Percentiles rank a stretch among this genome's conserved stretches.
Evolutionary conservation across 1,140 invertebrate species (phyloP).

Genomic region (Tetramorium alpestre): DNA sequence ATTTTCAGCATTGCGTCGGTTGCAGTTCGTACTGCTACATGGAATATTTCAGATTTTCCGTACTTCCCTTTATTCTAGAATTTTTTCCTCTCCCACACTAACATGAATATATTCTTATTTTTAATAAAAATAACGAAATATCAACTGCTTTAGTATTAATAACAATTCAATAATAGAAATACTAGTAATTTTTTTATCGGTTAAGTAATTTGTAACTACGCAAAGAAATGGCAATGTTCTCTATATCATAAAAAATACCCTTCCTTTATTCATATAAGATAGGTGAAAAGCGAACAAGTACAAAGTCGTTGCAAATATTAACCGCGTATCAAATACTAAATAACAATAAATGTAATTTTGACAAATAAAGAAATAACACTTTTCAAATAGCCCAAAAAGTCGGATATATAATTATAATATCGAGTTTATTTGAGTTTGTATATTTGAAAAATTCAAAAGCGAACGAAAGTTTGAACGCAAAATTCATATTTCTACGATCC

Average conservation of each 20-base stretch:
- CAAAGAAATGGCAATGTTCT: background rate
- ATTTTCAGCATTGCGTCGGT: background rate
- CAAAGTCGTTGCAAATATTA: background rate
- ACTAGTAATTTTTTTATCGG: background rate
- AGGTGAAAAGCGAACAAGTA: background rate
- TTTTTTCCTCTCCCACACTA: background rate
- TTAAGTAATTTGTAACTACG: background rate
- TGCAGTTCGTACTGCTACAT: background rate
- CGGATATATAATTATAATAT: background rate
- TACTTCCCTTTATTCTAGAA: background rate
- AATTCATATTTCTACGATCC: background rate
- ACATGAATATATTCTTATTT: background rate
- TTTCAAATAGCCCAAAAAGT: background rate
- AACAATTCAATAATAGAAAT: background rate
- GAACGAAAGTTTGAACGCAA: background rate
- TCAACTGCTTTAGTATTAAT: background rate
- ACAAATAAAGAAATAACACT: background rate
- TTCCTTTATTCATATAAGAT: background rate
- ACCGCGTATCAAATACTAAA: background rate
- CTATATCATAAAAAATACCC: background rate
- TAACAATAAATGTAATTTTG: background rate
- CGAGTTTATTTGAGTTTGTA: background rate
- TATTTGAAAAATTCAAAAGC: background rate
- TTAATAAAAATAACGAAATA: background rate
- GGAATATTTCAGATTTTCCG: background rate